These are phyloP conservation scores for Lithosia quadra DNA, from an alignment of 2,888 invertebrate genomes.

Conservation along the genomic window DNA sequence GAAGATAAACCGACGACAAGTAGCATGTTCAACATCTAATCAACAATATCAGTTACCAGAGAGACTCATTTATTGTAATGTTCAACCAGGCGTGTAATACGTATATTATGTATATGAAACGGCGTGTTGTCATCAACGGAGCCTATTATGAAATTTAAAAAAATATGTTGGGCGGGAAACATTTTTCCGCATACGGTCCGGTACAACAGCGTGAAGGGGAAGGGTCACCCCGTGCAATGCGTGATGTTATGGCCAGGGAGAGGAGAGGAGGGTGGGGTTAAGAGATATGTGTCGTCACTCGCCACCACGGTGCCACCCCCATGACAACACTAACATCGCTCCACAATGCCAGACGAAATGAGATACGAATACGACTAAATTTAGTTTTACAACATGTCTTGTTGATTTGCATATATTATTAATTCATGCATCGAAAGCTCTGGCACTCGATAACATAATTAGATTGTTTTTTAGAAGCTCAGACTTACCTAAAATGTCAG, in stretches of 20 bases:
- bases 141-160: constrained; percentile 16
- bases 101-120: background rate
- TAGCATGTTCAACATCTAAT: background rate
- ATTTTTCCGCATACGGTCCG: constrained; percentile 46
- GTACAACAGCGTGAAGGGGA: constrained; percentile 47
- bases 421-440: constrained; percentile 20
- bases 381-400: constrained; percentile 35
- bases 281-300: constrained; percentile 3
- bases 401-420: constrained; percentile 41
- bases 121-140: constrained; percentile 13
- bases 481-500: background rate
- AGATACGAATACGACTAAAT: constrained; percentile 33
- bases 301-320: constrained; percentile 21
- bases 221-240: constrained; percentile 24
- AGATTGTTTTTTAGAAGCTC: background rate
- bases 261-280: background rate
- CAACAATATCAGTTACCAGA: constrained; percentile 1
- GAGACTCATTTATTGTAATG: background rate
- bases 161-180: constrained; percentile 36
- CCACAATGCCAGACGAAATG: constrained; percentile 34
- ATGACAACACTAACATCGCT: constrained; percentile 27
- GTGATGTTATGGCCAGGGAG: constrained; percentile 28
- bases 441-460: background rate
- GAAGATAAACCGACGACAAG: background rate
- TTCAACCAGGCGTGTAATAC: constrained; percentile 2